Conservation (phyloP, 2,113 vertebrate species). For the Vicugna pacos region DNA sequence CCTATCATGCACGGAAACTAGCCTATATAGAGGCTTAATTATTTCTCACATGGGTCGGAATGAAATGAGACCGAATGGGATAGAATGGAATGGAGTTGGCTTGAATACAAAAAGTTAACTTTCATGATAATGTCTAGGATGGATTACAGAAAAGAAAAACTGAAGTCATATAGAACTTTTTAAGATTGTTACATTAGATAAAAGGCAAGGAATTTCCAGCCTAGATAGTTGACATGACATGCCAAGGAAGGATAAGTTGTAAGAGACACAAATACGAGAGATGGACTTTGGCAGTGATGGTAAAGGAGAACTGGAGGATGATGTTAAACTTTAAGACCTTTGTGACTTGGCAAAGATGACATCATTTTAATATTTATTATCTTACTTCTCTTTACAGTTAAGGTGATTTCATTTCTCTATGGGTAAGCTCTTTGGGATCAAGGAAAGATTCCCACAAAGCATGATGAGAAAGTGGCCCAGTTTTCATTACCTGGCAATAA, state of each 20-base stretch:
- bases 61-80: neutral
- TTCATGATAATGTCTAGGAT: neutral
- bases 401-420: neutral
- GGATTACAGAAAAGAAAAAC: neutral
- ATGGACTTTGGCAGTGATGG: neutral
- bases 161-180: neutral
- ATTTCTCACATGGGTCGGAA: neutral
- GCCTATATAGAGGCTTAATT: neutral
- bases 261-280: neutral
- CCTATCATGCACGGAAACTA: neutral
- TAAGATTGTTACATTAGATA: neutral
- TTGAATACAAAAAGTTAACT: neutral
- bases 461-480: constrained; percentile 54
- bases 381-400: neutral
- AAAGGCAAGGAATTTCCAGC: neutral
- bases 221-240: neutral
- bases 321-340: neutral
- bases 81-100: neutral
- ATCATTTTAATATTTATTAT: neutral
- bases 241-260: neutral
- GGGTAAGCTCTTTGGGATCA: neutral
- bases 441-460: constrained; percentile 55
- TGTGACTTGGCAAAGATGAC: neutral
- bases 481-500: constrained; percentile 39
- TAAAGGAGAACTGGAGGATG: neutral